phyloP scores from a whole-genome alignment of 2,888 invertebrate species.

The Malthinus seriepunctatus region DNA sequence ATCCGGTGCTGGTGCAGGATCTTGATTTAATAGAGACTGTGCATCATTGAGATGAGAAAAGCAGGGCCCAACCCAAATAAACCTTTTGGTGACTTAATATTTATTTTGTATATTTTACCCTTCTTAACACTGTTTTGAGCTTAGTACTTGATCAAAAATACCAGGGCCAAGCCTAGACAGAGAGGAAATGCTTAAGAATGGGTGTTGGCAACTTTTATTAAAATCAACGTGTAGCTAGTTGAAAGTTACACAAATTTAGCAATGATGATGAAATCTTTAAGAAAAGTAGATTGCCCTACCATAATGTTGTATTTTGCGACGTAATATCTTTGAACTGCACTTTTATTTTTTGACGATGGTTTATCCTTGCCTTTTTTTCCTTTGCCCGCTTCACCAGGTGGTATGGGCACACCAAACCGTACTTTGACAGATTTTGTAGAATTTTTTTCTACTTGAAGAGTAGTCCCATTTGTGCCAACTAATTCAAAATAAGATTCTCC shows the following conservation, averaged over 20 bases:
- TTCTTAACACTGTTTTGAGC: no score
- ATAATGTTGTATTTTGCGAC: slow-evolving; percentile 39
- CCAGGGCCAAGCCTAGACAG: no score
- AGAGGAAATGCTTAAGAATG: no score
- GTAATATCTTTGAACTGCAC: slow-evolving; percentile 22
- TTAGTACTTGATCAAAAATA: no score
- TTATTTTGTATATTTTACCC: no score
- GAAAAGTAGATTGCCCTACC: slow-evolving; percentile 30
- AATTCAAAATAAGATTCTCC: slow-evolving; percentile 31
- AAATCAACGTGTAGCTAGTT: no score
- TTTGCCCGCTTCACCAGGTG: slow-evolving; percentile 7
- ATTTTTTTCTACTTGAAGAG: slow-evolving; percentile 10
- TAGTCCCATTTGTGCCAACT: slow-evolving; percentile 4
- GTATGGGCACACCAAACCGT: slow-evolving; percentile 19
- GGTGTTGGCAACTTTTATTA: no score
- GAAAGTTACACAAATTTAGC: slow-evolving; percentile 27
- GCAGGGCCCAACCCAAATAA: no score
- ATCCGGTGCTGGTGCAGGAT: no score
- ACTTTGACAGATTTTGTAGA: slow-evolving; percentile 24
- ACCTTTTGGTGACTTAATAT: no score
- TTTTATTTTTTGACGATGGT: background rate
- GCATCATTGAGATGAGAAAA: no score
- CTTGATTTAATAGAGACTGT: no score
- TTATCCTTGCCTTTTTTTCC: slow-evolving; percentile 13
- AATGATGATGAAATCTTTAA: slow-evolving; percentile 38